Percentiles rank a stretch among this genome's conserved stretches.
Evolutionary conservation across 2,113 vertebrate species (phyloP).

Genomic region (Struthidea cinerea): DNA sequence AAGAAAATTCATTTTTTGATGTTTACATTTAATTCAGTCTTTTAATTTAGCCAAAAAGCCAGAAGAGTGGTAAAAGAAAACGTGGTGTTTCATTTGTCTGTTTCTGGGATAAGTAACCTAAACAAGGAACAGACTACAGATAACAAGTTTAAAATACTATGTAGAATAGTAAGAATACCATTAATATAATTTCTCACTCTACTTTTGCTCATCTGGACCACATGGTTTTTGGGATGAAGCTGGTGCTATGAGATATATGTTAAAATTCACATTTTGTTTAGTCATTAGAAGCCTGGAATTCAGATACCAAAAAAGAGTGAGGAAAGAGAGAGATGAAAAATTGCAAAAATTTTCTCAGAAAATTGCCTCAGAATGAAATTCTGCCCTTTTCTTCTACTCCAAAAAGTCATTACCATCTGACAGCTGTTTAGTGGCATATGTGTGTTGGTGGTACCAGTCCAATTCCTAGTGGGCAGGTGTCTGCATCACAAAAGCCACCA

Average conservation of each 20-base stretch:
- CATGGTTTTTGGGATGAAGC: not conserved
- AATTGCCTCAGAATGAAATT: constrained; percentile 58
- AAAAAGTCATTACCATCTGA: constrained; percentile 69
- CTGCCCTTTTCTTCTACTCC: constrained; percentile 53
- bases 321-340: not conserved
- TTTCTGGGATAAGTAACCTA: not conserved
- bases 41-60: not conserved
- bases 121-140: not conserved
- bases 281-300: not conserved
- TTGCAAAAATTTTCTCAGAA: constrained; percentile 29
- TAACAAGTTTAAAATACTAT: not conserved
- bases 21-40: not conserved
- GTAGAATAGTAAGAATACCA: not conserved
- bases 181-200: not conserved
- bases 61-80: not conserved
- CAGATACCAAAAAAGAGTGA: not conserved
- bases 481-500: constrained; percentile 69
- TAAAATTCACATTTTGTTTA: not conserved
- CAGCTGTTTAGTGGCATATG: constrained; percentile 69
- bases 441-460: constrained; percentile 69
- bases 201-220: not conserved
- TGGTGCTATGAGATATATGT: not conserved
- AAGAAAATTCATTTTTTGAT: not conserved
- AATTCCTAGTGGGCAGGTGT: constrained; percentile 71
- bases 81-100: not conserved